phyloP scores from a whole-genome alignment of 2,888 invertebrate genomes.

The Saturnia japonica region DNA sequence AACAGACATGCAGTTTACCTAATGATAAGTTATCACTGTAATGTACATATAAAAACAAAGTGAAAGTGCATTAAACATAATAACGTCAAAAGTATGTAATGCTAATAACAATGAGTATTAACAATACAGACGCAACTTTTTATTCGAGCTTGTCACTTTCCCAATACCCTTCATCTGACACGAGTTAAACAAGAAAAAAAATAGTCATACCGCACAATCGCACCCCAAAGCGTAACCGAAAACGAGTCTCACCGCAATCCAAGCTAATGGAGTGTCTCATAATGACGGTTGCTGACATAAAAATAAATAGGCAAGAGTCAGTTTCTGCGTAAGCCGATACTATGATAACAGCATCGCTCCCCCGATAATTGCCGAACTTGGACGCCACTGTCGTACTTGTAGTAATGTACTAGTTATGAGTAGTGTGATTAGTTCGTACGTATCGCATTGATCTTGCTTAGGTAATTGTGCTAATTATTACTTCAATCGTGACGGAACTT shows the following conservation, averaged over 20 bases:
- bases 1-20: no score
- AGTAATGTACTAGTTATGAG: slow-evolving; percentile 54
- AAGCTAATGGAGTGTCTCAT: slow-evolving; percentile 82
- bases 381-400: slow-evolving; percentile 46
- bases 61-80: not conserved
- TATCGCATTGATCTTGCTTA: slow-evolving; percentile 62
- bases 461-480: slow-evolving; percentile 13
- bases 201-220: slow-evolving; percentile 63
- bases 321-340: slow-evolving; percentile 83
- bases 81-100: not conserved
- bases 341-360: slow-evolving; percentile 81
- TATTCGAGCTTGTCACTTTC: not conserved
- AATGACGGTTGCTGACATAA: slow-evolving; percentile 83
- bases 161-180: slow-evolving; percentile 53
- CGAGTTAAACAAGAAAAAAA: slow-evolving; percentile 47
- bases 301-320: slow-evolving; percentile 82
- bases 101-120: not conserved
- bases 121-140: not conserved
- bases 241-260: slow-evolving; percentile 79
- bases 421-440: slow-evolving; percentile 65
- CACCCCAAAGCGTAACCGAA: slow-evolving; percentile 79
- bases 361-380: slow-evolving; percentile 81
- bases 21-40: no score
- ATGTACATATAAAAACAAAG: not conserved
- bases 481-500: not conserved